Evolutionary conservation across 1,140 invertebrate species (phyloP), one percentile per base, ranked within the genome.

Genomic region (Rhysida immarginata): DNA sequence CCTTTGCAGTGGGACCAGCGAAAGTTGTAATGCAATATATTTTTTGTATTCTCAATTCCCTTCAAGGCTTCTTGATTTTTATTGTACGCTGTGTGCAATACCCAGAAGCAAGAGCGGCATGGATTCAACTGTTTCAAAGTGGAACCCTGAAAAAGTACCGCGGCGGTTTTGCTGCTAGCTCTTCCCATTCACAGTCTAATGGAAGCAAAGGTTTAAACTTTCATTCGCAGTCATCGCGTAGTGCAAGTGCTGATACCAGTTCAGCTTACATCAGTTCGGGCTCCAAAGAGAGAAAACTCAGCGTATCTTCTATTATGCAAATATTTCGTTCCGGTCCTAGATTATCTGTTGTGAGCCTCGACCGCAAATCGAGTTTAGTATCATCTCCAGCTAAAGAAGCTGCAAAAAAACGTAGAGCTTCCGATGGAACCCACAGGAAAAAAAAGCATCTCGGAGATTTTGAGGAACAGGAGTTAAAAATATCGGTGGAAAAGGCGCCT

Each of bases 1-100:
- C 68, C 5, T 59, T 71, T 14, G 68, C 68, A 35, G 63, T 69
- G 25, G 61, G 64, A 21, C 65, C 65, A 29, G 65, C 64, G 5
- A 66, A 65, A 50, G 24, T 69, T 11, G 62, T 66, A 2, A 66
- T 71, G 56, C 66, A 67, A 52, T 70, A 71, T 48, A 21, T 71
- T 8, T 71, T 71, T 60, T 68, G 66, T 55, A 65, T 71, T 25
- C 59, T 66, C 24, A 71, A 71, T 59, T 67, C 68, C 20, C 62
- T 71, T 13, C 70, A 71, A 60, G 70, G 70, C 29, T 70, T 69
- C 56, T 54, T 71, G 21, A 67, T 71, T 48, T 71, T 71, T 60
- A 58, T 71, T n/a, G 72, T 76, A 54, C 67, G 75, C 13, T 75
- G 74, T 53, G 62, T 75, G 8, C 66, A 74, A 26, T 73, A 74